phyloP scores from a whole-genome alignment of 64 coral and sea anemone genomes.

The Actinia tenebrosa region DNA sequence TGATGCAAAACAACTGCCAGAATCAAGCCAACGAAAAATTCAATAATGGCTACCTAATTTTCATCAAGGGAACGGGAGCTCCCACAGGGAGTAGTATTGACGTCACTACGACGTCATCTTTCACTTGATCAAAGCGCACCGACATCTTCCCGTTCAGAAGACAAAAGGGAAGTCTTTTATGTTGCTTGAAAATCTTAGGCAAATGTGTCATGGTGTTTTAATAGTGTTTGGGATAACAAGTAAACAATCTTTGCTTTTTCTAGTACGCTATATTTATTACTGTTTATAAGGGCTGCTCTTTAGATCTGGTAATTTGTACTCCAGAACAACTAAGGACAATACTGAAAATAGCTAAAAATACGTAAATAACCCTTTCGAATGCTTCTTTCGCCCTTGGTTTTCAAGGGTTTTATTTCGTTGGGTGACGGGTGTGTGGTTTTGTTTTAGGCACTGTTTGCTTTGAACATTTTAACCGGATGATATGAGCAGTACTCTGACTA shows the following conservation, averaged over 20 bases:
- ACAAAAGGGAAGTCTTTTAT: slow-evolving; percentile 23
- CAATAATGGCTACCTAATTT: background rate
- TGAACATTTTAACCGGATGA: background rate
- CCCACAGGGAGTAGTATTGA: slow-evolving; percentile 8
- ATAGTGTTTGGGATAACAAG: slow-evolving; percentile 9
- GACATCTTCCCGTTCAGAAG: background rate
- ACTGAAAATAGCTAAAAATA: background rate
- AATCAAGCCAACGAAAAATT: slow-evolving; percentile 12
- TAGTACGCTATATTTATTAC: background rate
- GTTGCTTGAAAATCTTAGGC: slow-evolving; percentile 13
- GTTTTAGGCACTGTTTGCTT: background rate
- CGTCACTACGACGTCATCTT: slow-evolving; percentile 19
- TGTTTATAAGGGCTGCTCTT: background rate
- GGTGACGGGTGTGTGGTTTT: background rate
- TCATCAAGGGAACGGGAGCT: background rate
- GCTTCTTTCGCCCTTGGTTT: background rate
- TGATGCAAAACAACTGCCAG: background rate
- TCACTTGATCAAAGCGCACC: background rate
- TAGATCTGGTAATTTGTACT: slow-evolving; percentile 1
- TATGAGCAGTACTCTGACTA: slow-evolving; percentile 3
- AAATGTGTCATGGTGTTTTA: slow-evolving; percentile 21
- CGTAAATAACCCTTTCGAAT: background rate
- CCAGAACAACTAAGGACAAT: background rate
- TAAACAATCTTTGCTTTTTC: background rate
- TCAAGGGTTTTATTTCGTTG: background rate